Percentiles rank a stretch among this genome's conserved stretches.
These are phyloP conservation scores for Phymatocera aterrima DNA, from an alignment of 2,888 invertebrate species.

Conservation along the genomic window DNA sequence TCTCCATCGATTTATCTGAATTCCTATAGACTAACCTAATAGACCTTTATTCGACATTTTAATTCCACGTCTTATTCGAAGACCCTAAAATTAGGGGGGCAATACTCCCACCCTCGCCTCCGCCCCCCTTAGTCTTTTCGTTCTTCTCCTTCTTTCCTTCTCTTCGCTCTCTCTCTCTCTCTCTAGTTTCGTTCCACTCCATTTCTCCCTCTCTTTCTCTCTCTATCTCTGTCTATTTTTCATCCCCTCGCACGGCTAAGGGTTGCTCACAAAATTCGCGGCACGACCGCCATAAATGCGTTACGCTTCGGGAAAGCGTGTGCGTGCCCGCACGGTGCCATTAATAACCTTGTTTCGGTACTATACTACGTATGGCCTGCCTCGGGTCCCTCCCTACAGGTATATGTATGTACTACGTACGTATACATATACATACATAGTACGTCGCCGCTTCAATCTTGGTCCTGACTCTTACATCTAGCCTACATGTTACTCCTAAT, in stretches of 20 bases:
- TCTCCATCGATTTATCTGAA: background rate
- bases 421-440: background rate
- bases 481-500: background rate
- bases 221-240: slow-evolving; percentile 14
- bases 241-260: slow-evolving; percentile 5
- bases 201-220: slow-evolving; percentile 25
- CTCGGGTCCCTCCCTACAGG: too few relatives aligned
- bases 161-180: slow-evolving; percentile 30
- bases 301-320: slow-evolving; percentile 50
- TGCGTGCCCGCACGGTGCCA: slow-evolving; percentile 31
- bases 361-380: background rate
- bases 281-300: slow-evolving; percentile 60
- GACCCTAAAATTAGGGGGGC: background rate
- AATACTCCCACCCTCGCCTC: too few relatives aligned
- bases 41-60: background rate
- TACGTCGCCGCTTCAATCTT: background rate
- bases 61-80: slow-evolving; percentile 24
- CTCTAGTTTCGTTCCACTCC: slow-evolving; percentile 1
- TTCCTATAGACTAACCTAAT: background rate
- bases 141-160: background rate
- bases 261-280: slow-evolving; percentile 54
- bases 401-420: background rate
- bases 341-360: slow-evolving; percentile 39
- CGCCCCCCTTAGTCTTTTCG: background rate
- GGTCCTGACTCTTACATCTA: background rate